Evolutionary conservation across 2,113 vertebrate genomes (phyloP), one percentile per base, ranked within the genome.

Genomic region (Camarhynchus parvulus): DNA sequence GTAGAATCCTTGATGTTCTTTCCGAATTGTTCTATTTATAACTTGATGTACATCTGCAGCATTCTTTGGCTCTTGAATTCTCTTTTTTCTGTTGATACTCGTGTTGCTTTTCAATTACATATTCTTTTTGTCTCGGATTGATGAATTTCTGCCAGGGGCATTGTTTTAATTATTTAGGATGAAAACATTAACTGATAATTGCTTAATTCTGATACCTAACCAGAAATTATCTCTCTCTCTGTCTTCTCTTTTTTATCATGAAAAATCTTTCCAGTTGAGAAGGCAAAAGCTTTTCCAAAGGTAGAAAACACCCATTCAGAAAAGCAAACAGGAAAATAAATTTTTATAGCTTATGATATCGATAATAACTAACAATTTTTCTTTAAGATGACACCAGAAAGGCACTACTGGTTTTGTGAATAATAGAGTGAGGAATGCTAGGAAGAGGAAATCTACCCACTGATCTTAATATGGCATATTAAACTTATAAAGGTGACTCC

Each of bases 101-200:
- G 81, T 69, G 7, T 16, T 68, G 35, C 16, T 88, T 59, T 56
- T 75, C 44, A 94, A 6, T 66, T 15, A 37, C 27, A 31, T 89
- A 74, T 24, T 23, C 15, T 73, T 77, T 86, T 75, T 88, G 33
- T 22, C 13, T 62, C 55, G 24, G 52, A 83, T 24, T 85, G 70
- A 75, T 56, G 25, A 10, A 75, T 88, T 87, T 59, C 13, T 86
- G 37, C 33, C 78, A 64, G 24, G 13, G 24, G 27, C 16, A 35
- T 30, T 72, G 15, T 52, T 94, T 88, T 86, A 91, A 90, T 92
- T 92, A 87, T 81, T 87, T 83, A 91, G 22, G 10, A 6, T 62
- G 15, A 80, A 87, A 91, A 66, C 3, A 56, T 87, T 76, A 89
- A 74, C 21, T 59, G 3, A 41, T 74, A 95, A 86, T 90, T 75